These are phyloP conservation scores for Galerucella nymphaeae DNA, from an alignment of 2,888 invertebrate genomes.

Conservation along the genomic window DNA sequence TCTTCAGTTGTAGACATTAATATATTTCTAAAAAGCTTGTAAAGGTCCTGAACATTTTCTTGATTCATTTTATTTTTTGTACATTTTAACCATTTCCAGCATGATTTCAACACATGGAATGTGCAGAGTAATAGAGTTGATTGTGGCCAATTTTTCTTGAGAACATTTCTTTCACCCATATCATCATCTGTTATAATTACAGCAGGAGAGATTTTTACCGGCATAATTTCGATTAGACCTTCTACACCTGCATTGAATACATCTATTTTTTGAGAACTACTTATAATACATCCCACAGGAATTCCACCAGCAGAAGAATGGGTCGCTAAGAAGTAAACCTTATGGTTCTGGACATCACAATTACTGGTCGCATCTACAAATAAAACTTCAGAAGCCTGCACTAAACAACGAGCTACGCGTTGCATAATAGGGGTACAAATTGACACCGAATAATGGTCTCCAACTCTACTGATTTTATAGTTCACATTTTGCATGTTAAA, in stretches of 20 bases:
- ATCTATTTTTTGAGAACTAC: constrained; percentile 37
- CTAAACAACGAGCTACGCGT: constrained; percentile 26
- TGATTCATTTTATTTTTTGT: constrained; percentile 19
- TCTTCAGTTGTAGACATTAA: constrained; percentile 24
- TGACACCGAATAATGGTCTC: constrained; percentile 33
- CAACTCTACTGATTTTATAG: constrained; percentile 51
- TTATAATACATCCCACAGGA: constrained; percentile 44
- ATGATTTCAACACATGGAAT: background rate
- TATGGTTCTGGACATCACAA: constrained; percentile 42
- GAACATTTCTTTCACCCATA: constrained; percentile 24
- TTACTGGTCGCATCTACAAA: constrained; percentile 42
- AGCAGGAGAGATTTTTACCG: constrained; percentile 33
- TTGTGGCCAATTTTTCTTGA: constrained; percentile 24
- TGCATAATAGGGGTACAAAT: constrained; percentile 44
- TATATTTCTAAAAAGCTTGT: constrained; percentile 22
- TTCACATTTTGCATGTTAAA: constrained; percentile 48
- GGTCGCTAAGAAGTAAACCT: constrained; percentile 44
- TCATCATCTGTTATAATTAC: constrained; percentile 19
- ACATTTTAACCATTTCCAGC: too few species aligned
- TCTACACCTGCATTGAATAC: constrained; percentile 28
- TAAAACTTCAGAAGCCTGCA: constrained; percentile 40
- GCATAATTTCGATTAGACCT: constrained; percentile 31
- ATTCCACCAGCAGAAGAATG: constrained; percentile 40
- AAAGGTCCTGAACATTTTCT: constrained; percentile 16
- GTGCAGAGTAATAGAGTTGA: constrained; percentile 12